Conservation (phyloP, 2,113 vertebrate genomes). For the Ceyx margarethae region DNA sequence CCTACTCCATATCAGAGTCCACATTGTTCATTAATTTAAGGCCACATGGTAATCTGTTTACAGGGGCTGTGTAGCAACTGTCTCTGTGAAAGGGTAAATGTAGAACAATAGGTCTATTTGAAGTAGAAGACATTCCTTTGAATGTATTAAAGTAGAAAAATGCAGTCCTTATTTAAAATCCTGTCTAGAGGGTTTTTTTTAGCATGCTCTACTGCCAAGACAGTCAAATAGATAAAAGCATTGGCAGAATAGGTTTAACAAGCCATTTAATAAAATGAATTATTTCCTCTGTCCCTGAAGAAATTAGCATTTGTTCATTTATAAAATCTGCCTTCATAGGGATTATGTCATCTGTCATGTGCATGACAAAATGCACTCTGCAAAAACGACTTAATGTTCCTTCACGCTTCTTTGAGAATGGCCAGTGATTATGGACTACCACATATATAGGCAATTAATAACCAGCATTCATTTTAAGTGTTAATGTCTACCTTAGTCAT, state of each 20-base stretch:
- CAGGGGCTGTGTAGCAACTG: fast-evolving
- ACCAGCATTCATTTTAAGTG: not conserved
- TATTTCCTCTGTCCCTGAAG: not conserved
- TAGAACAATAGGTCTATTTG: not conserved
- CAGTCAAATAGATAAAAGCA: constrained; percentile 27
- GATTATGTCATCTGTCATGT: not conserved
- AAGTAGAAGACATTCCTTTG: not conserved
- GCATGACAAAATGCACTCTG: not conserved
- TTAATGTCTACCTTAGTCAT: not conserved
- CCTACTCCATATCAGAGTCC: not conserved
- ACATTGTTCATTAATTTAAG: not conserved
- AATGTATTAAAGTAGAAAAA: not conserved
- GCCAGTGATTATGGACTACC: not conserved
- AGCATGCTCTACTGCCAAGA: not conserved
- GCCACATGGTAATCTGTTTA: not conserved
- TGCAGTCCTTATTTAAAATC: not conserved
- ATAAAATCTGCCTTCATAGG: not conserved
- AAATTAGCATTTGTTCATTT: not conserved
- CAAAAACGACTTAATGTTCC: constrained; percentile 8
- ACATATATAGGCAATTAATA: not conserved
- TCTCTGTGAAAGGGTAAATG: not conserved
- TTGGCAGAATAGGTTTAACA: not conserved
- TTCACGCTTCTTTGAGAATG: not conserved
- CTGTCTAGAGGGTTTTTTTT: not conserved
- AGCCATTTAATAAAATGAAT: constrained; percentile 10